A percentile compares a stretch with the other conserved stretches of the same genome.
These are phyloP conservation scores for Pipa parva DNA, from an alignment of 2,113 vertebrate genomes.

Conservation along the genomic window DNA sequence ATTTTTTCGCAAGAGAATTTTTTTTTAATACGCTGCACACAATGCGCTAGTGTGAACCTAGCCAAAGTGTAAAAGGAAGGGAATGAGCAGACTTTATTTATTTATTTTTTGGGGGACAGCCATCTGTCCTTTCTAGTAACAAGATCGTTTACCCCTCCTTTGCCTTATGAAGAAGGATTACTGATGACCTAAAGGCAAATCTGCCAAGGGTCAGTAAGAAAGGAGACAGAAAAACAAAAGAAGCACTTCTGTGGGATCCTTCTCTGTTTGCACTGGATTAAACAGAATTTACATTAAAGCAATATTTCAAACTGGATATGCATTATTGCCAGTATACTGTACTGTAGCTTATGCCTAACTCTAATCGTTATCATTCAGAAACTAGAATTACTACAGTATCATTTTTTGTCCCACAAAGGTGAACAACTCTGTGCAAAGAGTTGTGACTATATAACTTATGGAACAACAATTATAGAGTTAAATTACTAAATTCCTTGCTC, in stretches of 20 bases:
- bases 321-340: neutral
- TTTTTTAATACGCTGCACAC: too few species aligned
- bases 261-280: neutral
- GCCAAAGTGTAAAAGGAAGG: neutral
- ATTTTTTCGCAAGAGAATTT: too few species aligned
- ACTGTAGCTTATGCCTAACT: too few species aligned
- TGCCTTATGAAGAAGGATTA: neutral
- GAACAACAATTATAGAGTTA: too few species aligned
- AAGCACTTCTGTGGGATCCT: neutral
- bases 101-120: neutral
- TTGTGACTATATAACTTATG: too few species aligned
- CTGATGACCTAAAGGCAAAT: neutral
- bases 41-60: too few species aligned
- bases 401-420: too few species aligned
- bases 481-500: too few species aligned
- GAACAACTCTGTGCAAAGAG: too few species aligned
- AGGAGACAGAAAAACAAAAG: neutral
- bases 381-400: too few species aligned
- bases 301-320: neutral
- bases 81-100: neutral
- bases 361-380: too few species aligned
- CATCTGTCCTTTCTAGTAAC: slow-evolving; percentile 4
- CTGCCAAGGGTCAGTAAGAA: neutral
- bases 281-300: neutral
- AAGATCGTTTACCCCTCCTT: slow-evolving; percentile 1